Percentiles rank a stretch among this genome's conserved stretches.
Evolutionary conservation across 2,113 vertebrate genomes (phyloP).

Genomic region (Apodemus speciosus): DNA sequence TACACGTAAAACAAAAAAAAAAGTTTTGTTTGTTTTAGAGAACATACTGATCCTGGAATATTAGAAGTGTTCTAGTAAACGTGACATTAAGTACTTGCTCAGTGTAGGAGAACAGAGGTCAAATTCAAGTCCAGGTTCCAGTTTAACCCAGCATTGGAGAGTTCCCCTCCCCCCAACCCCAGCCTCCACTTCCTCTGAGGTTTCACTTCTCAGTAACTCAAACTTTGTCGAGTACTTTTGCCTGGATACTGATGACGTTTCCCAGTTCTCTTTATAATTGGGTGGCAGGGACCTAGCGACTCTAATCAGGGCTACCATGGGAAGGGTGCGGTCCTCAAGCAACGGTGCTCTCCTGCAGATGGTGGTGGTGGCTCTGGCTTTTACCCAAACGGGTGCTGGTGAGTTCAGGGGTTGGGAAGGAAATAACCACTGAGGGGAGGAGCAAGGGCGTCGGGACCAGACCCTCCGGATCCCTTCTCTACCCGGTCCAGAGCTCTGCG

Average conservation of each 20-base stretch:
- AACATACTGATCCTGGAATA: background rate
- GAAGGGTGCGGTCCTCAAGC: background rate
- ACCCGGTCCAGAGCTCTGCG: rapidly evolving
- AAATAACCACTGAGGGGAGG: background rate
- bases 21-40: background rate
- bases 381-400: background rate
- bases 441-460: background rate
- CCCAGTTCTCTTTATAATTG: background rate
- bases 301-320: background rate
- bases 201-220: background rate
- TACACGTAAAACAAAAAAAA: background rate
- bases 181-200: background rate
- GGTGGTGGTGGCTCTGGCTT: background rate
- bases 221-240: background rate
- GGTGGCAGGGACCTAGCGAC: too few relatives aligned
- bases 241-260: background rate
- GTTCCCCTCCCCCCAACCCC: too few relatives aligned
- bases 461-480: background rate
- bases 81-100: background rate
- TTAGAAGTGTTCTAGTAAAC: background rate
- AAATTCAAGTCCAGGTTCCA: background rate
- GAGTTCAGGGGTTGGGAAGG: background rate
- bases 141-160: background rate
- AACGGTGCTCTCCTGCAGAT: background rate
- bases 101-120: background rate